phyloP scores from a whole-genome alignment of 2,797 vertebrate genomes.

The Molossus molossus region DNA sequence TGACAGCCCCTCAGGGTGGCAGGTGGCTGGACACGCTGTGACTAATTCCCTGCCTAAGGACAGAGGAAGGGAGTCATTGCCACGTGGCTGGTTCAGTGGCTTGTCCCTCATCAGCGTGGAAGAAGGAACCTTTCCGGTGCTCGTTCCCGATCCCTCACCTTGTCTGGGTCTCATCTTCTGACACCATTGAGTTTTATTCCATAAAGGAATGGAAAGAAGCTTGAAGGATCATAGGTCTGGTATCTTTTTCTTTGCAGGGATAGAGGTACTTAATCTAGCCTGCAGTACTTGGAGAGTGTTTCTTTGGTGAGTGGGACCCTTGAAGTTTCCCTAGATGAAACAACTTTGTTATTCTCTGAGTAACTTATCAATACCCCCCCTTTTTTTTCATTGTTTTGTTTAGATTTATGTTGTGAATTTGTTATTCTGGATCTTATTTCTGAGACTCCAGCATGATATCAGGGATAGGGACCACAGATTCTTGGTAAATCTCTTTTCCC shows the following conservation, averaged over 20 bases:
- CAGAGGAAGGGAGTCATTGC: not conserved
- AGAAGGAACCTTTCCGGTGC: accelerated
- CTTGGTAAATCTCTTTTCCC: not conserved
- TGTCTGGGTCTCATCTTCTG: not conserved
- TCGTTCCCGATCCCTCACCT: not conserved
- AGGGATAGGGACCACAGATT: not conserved
- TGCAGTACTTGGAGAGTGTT: not conserved
- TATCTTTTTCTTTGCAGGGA: not conserved
- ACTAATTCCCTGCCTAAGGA: not conserved
- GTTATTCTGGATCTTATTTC: not conserved
- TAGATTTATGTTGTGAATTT: not conserved
- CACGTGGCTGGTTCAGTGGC: not conserved
- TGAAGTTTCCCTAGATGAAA: not conserved
- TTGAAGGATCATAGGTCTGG: not conserved
- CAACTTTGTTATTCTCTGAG: not conserved
- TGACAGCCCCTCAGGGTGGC: not conserved
- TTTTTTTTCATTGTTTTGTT: not conserved
- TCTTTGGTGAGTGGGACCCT: not conserved
- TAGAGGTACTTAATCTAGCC: too few species aligned
- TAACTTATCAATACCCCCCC: not conserved
- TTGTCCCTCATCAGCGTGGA: too few species aligned
- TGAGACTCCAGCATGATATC: not conserved
- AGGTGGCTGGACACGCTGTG: not conserved
- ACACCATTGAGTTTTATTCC: not conserved
- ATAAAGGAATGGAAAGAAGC: not conserved